phyloP scores from a whole-genome alignment of 2,888 invertebrate species.

The Drepanosiphum platanoidis region DNA sequence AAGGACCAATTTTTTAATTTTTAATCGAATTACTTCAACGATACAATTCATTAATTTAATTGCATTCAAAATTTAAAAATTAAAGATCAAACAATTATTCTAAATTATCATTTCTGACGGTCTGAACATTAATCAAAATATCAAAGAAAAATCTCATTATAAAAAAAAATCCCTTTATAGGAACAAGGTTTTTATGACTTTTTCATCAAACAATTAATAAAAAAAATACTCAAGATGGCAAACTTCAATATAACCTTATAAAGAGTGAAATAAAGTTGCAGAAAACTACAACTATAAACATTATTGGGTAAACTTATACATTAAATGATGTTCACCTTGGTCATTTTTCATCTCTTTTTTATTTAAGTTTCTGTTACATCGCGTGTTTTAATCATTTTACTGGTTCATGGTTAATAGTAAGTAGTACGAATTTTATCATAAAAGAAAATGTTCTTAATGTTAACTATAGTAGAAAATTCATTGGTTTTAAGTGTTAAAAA shows the following conservation, averaged over 20 bases:
- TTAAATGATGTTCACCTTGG: neutral
- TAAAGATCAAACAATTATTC: neutral
- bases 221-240: neutral
- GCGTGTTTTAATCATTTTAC: neutral
- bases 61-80: neutral
- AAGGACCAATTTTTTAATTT: too few species aligned
- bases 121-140: neutral
- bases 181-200: neutral
- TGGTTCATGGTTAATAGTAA: neutral
- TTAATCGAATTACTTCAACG: too few species aligned
- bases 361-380: neutral
- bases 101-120: neutral
- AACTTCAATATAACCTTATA: neutral
- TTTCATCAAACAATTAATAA: neutral
- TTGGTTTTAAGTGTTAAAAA: too few species aligned
- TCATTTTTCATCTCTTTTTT: slow-evolving; percentile 6
- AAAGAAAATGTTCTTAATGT: too few species aligned
- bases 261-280: neutral
- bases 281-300: neutral
- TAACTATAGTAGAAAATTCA: too few species aligned
- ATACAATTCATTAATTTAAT: too few species aligned
- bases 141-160: neutral
- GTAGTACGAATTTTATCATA: neutral
- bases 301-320: neutral
- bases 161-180: neutral